Base-by-base conservation (phyloP, 2,888 invertebrate genomes). In the Oscheius myriophilus region DNA sequence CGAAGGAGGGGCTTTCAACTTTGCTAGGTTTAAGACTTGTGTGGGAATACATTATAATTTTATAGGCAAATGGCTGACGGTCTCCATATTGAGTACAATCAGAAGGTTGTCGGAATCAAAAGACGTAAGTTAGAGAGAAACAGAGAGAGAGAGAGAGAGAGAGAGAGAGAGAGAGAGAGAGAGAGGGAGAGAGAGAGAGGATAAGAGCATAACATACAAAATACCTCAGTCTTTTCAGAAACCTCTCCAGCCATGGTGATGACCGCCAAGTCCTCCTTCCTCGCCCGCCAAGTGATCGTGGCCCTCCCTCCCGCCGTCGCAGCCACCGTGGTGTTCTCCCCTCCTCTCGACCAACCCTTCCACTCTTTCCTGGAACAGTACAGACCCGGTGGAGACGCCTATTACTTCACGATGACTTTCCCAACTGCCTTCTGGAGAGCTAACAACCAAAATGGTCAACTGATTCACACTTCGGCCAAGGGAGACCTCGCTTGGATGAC, bases 391-490 rank as follows among this genome's bases (percentile, higher is more conserved):
- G 82, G 82, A 23, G 65, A 75, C 58, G 82, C 82, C 58, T 78
- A 70, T 70, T 79, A 82, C 54, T 82, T 82, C 68, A 75, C 79
- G 2, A 71, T 79, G 70, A 76, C 79, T 0, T 82, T 73, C 70
- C 71, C 75, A 42, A 70, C 73, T 21, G 72, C 82, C 41, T 78
- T 72, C 52, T 82, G 82, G 82, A 72, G 82, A 18, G 52, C 68
- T 7, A 70, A 72, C 26, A 74, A 75, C 9, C 72, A 76, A 26
- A 75, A 70, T 21, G 82, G 82, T 45, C 75, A 72, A 41, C 42
- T 67, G 3, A 76, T 78, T n/a, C 75, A 76, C 62, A 73, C 78
- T 3, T 69, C 75, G 0, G n/a, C 63, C 7, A 72, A 59, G n/a
- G 78, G 72, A 0, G 76, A 73, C 6, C 39, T 80, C 18, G 75